These are phyloP conservation scores for Nanger granti DNA, from an alignment of 2,113 vertebrate genomes.

Conservation along the genomic window DNA sequence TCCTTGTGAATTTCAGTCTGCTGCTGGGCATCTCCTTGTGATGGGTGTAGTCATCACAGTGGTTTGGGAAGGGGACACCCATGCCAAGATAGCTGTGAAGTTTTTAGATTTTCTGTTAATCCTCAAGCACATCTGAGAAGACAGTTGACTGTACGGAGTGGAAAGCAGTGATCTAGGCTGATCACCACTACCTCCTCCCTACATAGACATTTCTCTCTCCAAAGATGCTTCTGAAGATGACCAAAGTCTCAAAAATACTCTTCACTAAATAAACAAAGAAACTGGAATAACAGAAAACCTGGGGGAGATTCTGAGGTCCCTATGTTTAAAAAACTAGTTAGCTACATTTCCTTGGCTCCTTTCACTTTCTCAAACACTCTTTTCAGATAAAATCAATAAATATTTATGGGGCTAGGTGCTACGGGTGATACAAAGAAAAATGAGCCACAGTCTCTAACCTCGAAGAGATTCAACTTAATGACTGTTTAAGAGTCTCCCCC, in stretches of 20 bases:
- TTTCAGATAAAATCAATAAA: conserved; percentile 15
- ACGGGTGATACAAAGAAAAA: conserved; percentile 18
- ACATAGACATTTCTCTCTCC: neutral
- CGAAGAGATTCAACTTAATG: conserved; percentile 27
- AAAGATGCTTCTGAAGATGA: neutral
- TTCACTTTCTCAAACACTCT: neutral
- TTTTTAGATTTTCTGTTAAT: neutral
- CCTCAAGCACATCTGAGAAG: neutral
- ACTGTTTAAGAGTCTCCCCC: neutral
- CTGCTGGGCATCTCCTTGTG: rapidly evolving
- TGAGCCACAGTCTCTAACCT: neutral
- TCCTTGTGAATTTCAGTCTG: neutral
- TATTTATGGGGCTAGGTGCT: neutral
- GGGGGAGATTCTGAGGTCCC: neutral
- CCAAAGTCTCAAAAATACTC: neutral
- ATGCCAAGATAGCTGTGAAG: rapidly evolving
- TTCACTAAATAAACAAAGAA: neutral
- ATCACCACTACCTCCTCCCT: rapidly evolving
- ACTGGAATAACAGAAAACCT: neutral
- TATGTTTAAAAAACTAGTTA: neutral
- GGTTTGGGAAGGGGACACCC: neutral
- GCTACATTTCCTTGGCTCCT: neutral
- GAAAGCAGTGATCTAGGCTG: neutral
- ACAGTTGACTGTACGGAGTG: rapidly evolving
- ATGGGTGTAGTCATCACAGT: rapidly evolving